Conservation (phyloP, 2,888 invertebrate species). For the Resseliella maxima region DNA sequence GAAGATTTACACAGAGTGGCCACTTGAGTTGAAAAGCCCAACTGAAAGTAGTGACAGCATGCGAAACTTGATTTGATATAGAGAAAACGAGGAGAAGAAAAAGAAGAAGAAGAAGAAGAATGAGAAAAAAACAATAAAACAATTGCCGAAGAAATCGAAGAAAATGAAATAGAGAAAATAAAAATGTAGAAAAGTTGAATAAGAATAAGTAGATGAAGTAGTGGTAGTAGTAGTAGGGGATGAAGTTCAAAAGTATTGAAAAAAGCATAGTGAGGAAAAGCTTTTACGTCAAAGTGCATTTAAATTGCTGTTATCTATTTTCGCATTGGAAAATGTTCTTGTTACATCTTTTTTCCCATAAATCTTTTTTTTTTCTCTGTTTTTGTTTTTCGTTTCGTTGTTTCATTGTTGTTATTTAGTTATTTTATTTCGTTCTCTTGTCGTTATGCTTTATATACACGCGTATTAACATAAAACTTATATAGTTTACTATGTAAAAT, state of each 20-base stretch:
- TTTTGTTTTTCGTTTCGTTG: neutral
- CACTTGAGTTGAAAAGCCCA: constrained; percentile 33
- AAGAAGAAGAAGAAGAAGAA: neutral
- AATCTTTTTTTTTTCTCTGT: neutral
- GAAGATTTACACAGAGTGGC: neutral
- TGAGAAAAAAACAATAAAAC: no score
- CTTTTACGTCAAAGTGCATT: constrained; percentile 40
- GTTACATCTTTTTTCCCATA: neutral
- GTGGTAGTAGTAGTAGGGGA: neutral
- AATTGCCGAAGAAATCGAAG: neutral
- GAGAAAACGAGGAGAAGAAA: neutral
- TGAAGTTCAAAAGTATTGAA: neutral
- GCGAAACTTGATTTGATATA: neutral
- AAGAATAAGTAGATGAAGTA: neutral
- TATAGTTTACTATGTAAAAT: neutral
- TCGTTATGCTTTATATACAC: neutral
- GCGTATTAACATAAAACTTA: constrained; percentile 3
- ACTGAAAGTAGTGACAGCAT: neutral
- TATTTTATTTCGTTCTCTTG: neutral
- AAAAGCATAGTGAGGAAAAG: constrained; percentile 14
- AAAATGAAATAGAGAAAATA: neutral
- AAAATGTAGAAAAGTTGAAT: neutral
- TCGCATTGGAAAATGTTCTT: constrained; percentile 37
- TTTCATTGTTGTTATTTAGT: no score
- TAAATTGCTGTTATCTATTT: constrained; percentile 51